A percentile compares a stretch with the other conserved stretches of the same genome.
Evolutionary conservation across 1,140 invertebrate species (phyloP).

Genomic region (Thereuonema tuberculata): DNA sequence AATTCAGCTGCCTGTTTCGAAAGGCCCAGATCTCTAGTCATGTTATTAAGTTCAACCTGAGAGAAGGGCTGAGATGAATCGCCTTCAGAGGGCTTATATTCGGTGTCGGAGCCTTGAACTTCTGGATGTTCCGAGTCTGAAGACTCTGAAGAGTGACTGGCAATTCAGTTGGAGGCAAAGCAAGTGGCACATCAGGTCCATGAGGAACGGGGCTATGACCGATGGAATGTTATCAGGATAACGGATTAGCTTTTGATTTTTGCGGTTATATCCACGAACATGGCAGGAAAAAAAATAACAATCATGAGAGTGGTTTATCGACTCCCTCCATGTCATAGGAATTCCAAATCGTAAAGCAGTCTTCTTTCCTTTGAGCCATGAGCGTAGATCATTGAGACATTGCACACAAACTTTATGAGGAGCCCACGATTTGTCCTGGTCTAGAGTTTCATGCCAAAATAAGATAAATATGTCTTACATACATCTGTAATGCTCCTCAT

Average conservation of each 20-base stretch:
- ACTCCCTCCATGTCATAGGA: background rate
- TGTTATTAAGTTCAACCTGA: background rate
- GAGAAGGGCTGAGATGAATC: background rate
- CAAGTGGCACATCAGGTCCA: background rate
- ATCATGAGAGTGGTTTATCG: background rate
- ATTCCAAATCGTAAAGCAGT: background rate
- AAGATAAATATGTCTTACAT: too few species aligned
- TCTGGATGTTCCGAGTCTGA: background rate
- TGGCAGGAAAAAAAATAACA: background rate
- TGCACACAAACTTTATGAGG: background rate
- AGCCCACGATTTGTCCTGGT: too few species aligned
- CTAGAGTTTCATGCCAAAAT: too few species aligned
- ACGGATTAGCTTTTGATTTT: background rate
- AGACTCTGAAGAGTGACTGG: background rate
- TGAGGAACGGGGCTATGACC: background rate
- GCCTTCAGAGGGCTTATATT: background rate
- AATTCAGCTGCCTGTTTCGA: slow-evolving; percentile 4
- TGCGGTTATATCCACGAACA: background rate
- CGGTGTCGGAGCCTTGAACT: background rate
- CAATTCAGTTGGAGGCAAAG: background rate
- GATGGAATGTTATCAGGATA: slow-evolving; percentile 3
- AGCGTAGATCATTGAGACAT: background rate
- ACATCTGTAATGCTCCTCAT: too few species aligned
- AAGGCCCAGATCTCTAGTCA: background rate
- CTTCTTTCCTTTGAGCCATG: background rate